phyloP scores from a whole-genome alignment of 2,888 invertebrate species.

The Pachycephus smyrnensis region DNA sequence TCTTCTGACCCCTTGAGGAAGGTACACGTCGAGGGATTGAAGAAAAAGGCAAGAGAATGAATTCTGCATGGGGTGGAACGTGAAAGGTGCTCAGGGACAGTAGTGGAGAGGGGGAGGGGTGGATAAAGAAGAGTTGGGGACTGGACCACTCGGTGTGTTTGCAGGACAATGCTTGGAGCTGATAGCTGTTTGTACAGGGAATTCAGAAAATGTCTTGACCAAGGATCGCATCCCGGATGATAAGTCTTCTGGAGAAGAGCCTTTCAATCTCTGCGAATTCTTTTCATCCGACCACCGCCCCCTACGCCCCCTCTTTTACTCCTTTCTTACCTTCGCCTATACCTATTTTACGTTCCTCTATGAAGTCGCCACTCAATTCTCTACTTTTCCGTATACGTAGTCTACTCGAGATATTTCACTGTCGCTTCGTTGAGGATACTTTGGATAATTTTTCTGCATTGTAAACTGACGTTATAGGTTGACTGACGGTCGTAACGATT shows the following conservation, averaged over 20 bases:
- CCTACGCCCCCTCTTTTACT: background rate
- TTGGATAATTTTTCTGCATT: background rate
- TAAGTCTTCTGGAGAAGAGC: background rate
- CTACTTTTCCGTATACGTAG: background rate
- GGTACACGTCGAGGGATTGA: background rate
- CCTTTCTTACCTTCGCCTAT: background rate
- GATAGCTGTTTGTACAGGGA: background rate
- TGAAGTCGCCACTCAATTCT: background rate
- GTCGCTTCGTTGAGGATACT: background rate
- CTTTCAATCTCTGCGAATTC: background rate
- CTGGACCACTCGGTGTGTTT: background rate
- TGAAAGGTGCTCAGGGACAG: background rate
- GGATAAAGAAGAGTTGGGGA: background rate
- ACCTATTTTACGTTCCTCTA: background rate
- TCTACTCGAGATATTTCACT: background rate
- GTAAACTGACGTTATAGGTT: background rate
- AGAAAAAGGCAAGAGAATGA: conserved; percentile 7
- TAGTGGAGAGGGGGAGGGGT: too few relatives aligned
- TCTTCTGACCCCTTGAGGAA: background rate
- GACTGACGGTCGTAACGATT: background rate
- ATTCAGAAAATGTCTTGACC: background rate
- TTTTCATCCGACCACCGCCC: background rate
- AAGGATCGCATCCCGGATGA: background rate
- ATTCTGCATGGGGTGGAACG: conserved; percentile 18
- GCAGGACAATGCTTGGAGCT: background rate